These are phyloP conservation scores for Mizuhopecten yessoensis DNA, from an alignment of 1,140 invertebrate species.

Conservation along the genomic window DNA sequence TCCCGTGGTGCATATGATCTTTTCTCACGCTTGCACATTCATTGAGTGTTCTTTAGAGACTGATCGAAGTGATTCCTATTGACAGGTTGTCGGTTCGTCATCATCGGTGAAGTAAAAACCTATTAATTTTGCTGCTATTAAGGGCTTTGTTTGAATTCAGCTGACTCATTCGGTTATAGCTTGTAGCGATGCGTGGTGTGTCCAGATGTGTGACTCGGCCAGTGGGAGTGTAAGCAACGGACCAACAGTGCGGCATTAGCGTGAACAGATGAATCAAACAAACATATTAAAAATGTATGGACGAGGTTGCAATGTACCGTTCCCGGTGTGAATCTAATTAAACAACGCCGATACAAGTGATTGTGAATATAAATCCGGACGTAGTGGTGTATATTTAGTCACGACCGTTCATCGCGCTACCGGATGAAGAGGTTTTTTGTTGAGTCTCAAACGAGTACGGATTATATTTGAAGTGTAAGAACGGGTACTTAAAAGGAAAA, in stretches of 20 bases:
- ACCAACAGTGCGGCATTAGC: slow-evolving; percentile 16
- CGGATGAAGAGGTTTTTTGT: background rate
- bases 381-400: background rate
- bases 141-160: slow-evolving; percentile 33
- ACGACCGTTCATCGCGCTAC: background rate
- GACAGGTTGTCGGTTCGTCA: slow-evolving; percentile 1
- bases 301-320: background rate
- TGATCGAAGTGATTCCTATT: background rate
- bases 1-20: background rate
- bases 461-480: too few relatives aligned
- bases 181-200: background rate
- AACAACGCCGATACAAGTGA: background rate
- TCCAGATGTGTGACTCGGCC: background rate
- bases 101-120: slow-evolving; percentile 32
- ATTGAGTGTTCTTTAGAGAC: background rate
- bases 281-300: slow-evolving; percentile 28
- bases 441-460: too few relatives aligned
- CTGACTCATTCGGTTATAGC: slow-evolving; percentile 37
- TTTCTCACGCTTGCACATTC: background rate
- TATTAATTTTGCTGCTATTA: slow-evolving; percentile 40
- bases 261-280: background rate
- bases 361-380: background rate
- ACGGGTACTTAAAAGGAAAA: background rate
- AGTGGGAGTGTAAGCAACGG: background rate
- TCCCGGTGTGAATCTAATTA: background rate